These are phyloP conservation scores for Odontocolon sp. DNA, from an alignment of 2,888 invertebrate genomes.

Conservation along the genomic window DNA sequence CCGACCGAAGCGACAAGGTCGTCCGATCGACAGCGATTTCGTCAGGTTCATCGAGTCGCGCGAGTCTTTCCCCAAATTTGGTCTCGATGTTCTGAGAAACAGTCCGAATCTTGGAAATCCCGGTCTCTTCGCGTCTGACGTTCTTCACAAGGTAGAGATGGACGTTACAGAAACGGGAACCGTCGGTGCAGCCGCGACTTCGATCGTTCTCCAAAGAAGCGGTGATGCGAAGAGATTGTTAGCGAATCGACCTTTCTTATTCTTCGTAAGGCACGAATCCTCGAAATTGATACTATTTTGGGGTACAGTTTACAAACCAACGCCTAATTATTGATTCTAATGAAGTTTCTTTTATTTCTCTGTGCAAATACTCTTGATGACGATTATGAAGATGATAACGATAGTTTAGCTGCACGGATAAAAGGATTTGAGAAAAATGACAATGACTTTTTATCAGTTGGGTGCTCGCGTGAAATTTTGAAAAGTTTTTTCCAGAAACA, in stretches of 20 bases:
- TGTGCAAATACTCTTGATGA: not conserved
- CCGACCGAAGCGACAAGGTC: conserved; percentile 68
- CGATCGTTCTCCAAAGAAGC: conserved; percentile 83
- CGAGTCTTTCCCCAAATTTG: conserved; percentile 68
- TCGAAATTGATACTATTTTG: conserved; percentile 87
- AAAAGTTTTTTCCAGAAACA: too few relatives aligned
- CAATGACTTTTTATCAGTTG: too few relatives aligned
- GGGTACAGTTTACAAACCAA: conserved; percentile 86
- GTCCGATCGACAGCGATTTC: conserved; percentile 71
- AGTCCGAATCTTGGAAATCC: conserved; percentile 82
- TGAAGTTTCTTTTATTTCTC: not conserved
- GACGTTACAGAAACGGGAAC: conserved; percentile 87
- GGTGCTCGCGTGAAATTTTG: too few relatives aligned
- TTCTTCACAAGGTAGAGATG: conserved; percentile 86
- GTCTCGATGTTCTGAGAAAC: conserved; percentile 74
- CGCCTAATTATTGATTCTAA: conserved; percentile 70
- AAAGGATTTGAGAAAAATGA: too few relatives aligned
- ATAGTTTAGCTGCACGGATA: too few relatives aligned
- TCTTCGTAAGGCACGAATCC: conserved; percentile 87
- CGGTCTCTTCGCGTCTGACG: conserved; percentile 84
- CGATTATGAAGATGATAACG: not conserved
- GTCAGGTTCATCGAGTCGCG: conserved; percentile 65
- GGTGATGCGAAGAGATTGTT: conserved; percentile 81
- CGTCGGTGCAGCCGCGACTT: conserved; percentile 87
- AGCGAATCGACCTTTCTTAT: conserved; percentile 88